Percentiles rank a stretch among this genome's conserved stretches.
Conservation (phyloP, 2,113 vertebrate species). For the Platichthys stellatus region DNA sequence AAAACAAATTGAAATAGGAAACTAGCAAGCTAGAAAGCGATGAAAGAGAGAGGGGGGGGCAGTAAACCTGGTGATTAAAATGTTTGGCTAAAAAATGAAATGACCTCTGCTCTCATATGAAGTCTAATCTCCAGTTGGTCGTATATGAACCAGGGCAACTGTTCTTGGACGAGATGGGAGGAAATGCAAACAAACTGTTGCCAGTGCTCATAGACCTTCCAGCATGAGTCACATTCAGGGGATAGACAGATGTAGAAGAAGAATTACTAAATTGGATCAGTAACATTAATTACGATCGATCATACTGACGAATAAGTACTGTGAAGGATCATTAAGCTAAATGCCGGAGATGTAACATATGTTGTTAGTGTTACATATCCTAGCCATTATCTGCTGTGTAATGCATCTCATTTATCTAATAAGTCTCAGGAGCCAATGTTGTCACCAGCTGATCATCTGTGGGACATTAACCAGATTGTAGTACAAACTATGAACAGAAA, state of each 20-base stretch:
- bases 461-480: constrained; percentile 16
- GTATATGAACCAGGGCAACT: constrained; percentile 20
- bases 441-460: constrained; percentile 11
- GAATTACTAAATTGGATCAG: constrained; percentile 4
- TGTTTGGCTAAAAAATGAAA: not conserved
- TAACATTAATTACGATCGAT: constrained; percentile 15
- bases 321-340: constrained; percentile 45
- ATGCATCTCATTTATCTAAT: constrained; percentile 25
- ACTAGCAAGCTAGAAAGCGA: constrained; percentile 3
- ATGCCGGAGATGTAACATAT: constrained; percentile 28
- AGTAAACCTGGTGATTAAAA: constrained; percentile 10
- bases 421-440: constrained; percentile 4
- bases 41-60: constrained; percentile 42
- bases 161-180: constrained; percentile 43
- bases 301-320: constrained; percentile 31
- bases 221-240: constrained; percentile 15
- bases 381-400: constrained; percentile 15
- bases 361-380: constrained; percentile 26
- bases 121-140: constrained; percentile 43
- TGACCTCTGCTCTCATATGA: constrained; percentile 34
- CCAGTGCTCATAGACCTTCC: constrained; percentile 13
- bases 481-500: not conserved
- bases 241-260: constrained; percentile 31
- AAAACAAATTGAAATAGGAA: constrained; percentile 1
- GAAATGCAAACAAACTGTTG: constrained; percentile 37